These are phyloP conservation scores for Corythaeola cristata DNA, from an alignment of 2,113 vertebrate species.

Conservation along the genomic window DNA sequence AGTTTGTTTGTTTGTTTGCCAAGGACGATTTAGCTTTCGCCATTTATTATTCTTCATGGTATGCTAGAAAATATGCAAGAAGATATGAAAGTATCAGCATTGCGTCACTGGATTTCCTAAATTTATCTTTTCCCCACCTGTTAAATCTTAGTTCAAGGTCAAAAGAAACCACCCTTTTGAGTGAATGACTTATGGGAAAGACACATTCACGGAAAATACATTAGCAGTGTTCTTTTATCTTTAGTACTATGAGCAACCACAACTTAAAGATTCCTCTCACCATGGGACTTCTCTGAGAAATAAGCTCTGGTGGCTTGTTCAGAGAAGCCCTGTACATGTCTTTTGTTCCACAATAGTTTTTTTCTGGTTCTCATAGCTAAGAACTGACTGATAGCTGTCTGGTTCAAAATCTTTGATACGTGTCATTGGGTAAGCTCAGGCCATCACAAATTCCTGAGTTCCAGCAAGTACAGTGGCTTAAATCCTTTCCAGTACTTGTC, in stretches of 20 bases:
- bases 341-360: not conserved
- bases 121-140: not conserved
- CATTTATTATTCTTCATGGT: not conserved
- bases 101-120: not conserved
- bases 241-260: not conserved
- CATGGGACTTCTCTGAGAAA: not conserved
- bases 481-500: not conserved
- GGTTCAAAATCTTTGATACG: not conserved
- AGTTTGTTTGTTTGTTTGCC: constrained; percentile 30
- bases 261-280: not conserved
- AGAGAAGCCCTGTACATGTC: not conserved
- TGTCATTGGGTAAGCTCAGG: not conserved
- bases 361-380: not conserved
- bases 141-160: not conserved
- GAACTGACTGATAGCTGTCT: not conserved
- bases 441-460: not conserved
- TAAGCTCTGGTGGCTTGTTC: not conserved
- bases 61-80: not conserved
- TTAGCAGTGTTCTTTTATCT: not conserved
- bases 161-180: not conserved
- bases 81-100: not conserved
- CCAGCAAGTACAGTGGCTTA: not conserved
- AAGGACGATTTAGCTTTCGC: constrained; percentile 6
- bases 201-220: not conserved
- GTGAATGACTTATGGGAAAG: not conserved